Conservation (phyloP, 2,888 invertebrate species). For the Catocala sponsa region DNA sequence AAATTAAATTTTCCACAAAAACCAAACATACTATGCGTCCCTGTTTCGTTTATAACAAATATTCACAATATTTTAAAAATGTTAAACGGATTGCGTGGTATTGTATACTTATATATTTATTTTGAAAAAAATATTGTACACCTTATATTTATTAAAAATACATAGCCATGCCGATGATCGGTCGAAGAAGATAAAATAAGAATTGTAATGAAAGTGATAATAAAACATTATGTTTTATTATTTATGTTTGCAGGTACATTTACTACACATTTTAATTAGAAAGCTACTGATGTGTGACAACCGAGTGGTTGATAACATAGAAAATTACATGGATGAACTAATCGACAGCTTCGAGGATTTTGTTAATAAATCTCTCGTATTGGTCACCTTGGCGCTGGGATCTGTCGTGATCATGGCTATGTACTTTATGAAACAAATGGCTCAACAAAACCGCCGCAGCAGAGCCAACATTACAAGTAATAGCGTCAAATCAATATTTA, state of each 20-base stretch:
- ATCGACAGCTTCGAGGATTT: conserved; percentile 69
- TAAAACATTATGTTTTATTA: background rate
- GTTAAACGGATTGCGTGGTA: conserved; percentile 80
- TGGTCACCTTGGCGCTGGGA: conserved; percentile 63
- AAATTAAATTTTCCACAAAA: conserved; percentile 57
- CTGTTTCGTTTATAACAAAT: conserved; percentile 73
- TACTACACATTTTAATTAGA: conserved; percentile 73
- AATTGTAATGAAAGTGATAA: conserved; percentile 8
- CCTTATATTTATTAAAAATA: too few relatives aligned
- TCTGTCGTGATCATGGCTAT: conserved; percentile 59
- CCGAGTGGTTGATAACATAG: conserved; percentile 53
- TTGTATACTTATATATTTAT: background rate
- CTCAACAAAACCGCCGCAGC: background rate
- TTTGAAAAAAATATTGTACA: background rate
- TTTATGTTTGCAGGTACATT: conserved; percentile 69
- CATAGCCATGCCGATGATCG: too few relatives aligned
- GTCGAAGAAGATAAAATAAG: too few relatives aligned
- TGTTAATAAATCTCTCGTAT: conserved; percentile 65
- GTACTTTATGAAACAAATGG: conserved; percentile 57
- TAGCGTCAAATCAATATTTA: background rate
- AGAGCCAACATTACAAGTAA: conserved; percentile 8
- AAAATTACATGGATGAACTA: conserved; percentile 70
- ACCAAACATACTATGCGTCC: conserved; percentile 75
- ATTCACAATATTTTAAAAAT: conserved; percentile 82
- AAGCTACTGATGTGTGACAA: conserved; percentile 62